A percentile compares a stretch with the other conserved stretches of the same genome.
phyloP scores from a whole-genome alignment of 2,113 vertebrate genomes.

The Bubo scandiacus region DNA sequence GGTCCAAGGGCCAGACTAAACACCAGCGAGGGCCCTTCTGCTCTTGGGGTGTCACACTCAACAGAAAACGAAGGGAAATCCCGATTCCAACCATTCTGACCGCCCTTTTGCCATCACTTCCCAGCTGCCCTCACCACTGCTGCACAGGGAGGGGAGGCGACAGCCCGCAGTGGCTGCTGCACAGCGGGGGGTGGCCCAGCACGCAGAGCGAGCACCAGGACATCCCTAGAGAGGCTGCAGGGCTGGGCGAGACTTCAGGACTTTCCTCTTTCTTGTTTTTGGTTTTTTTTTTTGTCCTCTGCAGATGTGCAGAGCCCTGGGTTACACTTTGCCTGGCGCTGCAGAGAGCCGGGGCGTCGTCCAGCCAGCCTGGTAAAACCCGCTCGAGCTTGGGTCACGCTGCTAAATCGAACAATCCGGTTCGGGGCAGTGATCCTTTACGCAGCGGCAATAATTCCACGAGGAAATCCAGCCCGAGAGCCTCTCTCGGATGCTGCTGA shows the following conservation, averaged over 20 bases:
- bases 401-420: background rate
- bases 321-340: background rate
- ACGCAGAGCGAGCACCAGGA: background rate
- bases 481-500: background rate
- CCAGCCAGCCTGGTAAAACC: background rate
- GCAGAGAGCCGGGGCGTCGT: rapidly evolving
- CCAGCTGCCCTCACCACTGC: background rate
- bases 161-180: background rate
- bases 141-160: background rate
- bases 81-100: background rate
- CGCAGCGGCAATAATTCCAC: background rate
- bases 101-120: background rate
- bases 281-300: too few species aligned
- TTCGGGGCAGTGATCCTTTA: background rate
- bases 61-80: background rate
- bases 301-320: background rate
- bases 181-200: rapidly evolving
- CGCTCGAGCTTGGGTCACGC: background rate
- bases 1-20: background rate
- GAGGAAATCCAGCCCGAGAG: background rate
- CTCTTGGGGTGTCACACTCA: background rate
- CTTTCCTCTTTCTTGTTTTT: background rate
- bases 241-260: background rate
- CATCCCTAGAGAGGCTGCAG: background rate
- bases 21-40: background rate